phyloP scores from a whole-genome alignment of 1,140 invertebrate genomes.

The Sycophila sp. region DNA sequence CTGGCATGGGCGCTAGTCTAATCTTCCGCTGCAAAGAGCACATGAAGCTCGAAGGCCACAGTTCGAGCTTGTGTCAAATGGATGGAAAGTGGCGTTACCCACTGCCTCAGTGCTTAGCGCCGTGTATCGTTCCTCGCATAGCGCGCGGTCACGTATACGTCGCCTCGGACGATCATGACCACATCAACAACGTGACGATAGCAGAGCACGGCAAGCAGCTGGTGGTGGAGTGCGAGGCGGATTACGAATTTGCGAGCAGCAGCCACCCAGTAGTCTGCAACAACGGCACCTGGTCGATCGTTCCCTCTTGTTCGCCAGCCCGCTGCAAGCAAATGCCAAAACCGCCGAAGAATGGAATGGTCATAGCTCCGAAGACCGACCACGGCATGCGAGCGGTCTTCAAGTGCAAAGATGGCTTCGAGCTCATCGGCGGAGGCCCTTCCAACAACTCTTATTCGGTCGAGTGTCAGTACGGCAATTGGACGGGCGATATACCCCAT shows the following conservation, averaged over 20 bases:
- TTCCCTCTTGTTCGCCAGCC: conserved; percentile 89
- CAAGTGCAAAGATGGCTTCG: conserved; percentile 91
- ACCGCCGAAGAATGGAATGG: conserved; percentile 89
- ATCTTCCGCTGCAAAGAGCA: conserved; percentile 94
- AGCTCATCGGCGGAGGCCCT: conserved; percentile 73
- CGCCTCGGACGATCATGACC: conserved; percentile 55
- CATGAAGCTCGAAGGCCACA: conserved; percentile 90
- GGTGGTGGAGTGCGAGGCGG: conserved; percentile 84
- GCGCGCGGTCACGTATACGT: conserved; percentile 81
- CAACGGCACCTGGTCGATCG: conserved; percentile 95
- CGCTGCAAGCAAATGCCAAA: conserved; percentile 90
- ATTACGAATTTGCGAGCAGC: conserved; percentile 86
- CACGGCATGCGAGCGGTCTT: conserved; percentile 94
- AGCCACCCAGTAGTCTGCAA: conserved; percentile 84
- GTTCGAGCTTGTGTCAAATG: conserved; percentile 89
- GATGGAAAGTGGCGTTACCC: conserved; percentile 94
- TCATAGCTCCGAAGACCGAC: conserved; percentile 94
- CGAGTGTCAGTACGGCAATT: conserved; percentile 91
- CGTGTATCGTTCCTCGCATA: conserved; percentile 90
- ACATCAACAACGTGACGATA: conserved; percentile 68
- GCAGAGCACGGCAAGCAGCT: conserved; percentile 89
- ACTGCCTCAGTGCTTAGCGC: conserved; percentile 89
- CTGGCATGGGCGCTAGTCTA: conserved; percentile 88
- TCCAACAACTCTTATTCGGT: conserved; percentile 69
- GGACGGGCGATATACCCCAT: conserved; percentile 86